Conservation (phyloP, 2,888 invertebrate species). For the Aporophyla lueneburgensis region DNA sequence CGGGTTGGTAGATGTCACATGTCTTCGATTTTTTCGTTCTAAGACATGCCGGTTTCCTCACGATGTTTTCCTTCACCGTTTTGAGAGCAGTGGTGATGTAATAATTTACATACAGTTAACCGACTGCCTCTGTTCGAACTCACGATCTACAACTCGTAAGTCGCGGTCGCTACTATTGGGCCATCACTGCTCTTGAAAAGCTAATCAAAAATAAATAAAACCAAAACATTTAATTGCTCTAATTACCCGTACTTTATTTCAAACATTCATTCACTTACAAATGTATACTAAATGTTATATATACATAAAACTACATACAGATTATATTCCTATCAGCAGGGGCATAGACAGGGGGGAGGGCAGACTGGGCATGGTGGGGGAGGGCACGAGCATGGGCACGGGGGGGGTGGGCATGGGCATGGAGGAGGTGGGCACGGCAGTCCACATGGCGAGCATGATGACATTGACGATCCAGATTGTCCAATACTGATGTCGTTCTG, state of each 20-base stretch:
- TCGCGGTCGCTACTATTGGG: no score
- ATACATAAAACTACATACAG: constrained; percentile 63
- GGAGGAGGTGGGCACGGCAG: not conserved
- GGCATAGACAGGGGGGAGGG: constrained; percentile 43
- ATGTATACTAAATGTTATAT: constrained; percentile 71
- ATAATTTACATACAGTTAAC: no score
- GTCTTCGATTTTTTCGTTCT: no score
- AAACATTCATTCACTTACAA: constrained; percentile 78
- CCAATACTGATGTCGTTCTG: constrained; percentile 3
- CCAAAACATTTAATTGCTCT: constrained; percentile 53
- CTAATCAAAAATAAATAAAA: constrained; percentile 53
- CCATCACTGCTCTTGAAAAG: no score
- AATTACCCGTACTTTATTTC: constrained; percentile 81
- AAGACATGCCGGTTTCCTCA: no score
- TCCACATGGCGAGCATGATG: not conserved
- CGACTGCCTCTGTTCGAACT: no score
- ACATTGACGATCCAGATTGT: not conserved
- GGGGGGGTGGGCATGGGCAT: constrained; percentile 19
- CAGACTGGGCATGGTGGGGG: constrained; percentile 40
- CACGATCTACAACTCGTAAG: no score
- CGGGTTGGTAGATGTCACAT: no score
- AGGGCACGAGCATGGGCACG: constrained; percentile 25
- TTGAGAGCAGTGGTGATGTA: no score
- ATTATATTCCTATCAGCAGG: constrained; percentile 62
- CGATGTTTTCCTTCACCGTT: no score